Conservation (phyloP, 2,888 invertebrate species). For the Papilio elwesi region DNA sequence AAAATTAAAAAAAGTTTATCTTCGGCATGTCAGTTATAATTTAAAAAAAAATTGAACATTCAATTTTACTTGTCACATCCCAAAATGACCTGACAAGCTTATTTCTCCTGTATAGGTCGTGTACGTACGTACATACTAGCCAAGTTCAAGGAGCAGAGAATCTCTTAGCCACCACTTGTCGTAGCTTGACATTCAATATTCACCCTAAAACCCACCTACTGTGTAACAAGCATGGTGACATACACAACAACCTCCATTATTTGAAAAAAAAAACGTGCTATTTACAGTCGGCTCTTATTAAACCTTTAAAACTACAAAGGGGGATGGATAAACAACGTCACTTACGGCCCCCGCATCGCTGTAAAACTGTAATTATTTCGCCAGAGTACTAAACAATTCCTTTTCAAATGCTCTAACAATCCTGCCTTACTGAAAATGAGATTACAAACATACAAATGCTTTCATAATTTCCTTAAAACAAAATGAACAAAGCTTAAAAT, state of each 20-base stretch:
- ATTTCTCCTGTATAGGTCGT: too few relatives aligned
- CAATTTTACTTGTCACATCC: too few relatives aligned
- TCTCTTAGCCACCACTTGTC: too few relatives aligned
- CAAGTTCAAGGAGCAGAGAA: too few relatives aligned
- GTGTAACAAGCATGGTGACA: not conserved
- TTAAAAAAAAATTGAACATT: not conserved
- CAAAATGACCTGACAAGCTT: too few relatives aligned
- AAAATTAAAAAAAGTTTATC: not conserved
- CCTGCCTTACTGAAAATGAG: constrained; percentile 58
- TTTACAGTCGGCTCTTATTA: constrained; percentile 23
- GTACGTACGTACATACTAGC: too few relatives aligned
- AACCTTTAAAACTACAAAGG: constrained; percentile 25
- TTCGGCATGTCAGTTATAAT: not conserved
- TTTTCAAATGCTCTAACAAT: constrained; percentile 71
- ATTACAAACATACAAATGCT: constrained; percentile 50
- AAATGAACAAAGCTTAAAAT: constrained; percentile 59
- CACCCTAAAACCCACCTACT: not conserved
- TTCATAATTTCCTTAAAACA: constrained; percentile 40
- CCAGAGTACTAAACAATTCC: constrained; percentile 67
- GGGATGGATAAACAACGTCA: constrained; percentile 31
- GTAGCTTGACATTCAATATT: not conserved
- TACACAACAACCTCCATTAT: constrained; percentile 22
- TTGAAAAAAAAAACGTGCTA: constrained; percentile 12
- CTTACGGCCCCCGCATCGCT: constrained; percentile 35
- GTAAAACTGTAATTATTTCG: constrained; percentile 63